Conservation (phyloP, 2,113 vertebrate genomes). For the Okapia johnstoni region DNA sequence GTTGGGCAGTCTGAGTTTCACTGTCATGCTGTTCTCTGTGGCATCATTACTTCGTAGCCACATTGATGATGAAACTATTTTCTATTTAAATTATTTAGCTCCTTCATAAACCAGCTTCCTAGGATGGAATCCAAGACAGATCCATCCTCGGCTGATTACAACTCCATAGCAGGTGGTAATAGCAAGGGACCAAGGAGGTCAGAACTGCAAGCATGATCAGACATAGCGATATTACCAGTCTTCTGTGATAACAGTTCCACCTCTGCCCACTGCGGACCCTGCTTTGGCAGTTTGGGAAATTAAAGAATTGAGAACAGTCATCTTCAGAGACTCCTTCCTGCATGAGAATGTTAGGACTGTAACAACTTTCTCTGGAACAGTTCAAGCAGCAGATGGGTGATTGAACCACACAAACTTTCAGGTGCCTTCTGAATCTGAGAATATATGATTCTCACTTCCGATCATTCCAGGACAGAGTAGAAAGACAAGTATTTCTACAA, state of each 20-base stretch:
- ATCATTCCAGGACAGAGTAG: neutral
- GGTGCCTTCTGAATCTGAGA: neutral
- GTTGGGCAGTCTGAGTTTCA: neutral
- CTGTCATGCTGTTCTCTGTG: neutral
- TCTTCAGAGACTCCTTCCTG: neutral
- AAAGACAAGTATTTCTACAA: neutral
- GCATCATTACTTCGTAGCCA: neutral
- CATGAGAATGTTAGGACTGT: neutral
- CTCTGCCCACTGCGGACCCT: neutral
- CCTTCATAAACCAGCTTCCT: neutral
- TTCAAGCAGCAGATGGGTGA: neutral
- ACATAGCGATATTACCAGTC: neutral
- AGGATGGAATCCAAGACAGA: neutral
- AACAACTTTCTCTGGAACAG: neutral
- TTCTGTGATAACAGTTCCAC: neutral
- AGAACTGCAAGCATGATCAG: neutral
- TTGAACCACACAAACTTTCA: neutral
- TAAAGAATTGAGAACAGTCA: neutral
- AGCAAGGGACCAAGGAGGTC: neutral
- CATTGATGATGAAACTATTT: neutral
- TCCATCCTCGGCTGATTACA: neutral
- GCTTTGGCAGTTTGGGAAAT: neutral
- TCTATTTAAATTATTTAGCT: neutral
- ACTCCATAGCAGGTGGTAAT: neutral
- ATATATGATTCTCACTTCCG: neutral